phyloP scores from a whole-genome alignment of 2,888 invertebrate species.

The Cynaeus angustus region DNA sequence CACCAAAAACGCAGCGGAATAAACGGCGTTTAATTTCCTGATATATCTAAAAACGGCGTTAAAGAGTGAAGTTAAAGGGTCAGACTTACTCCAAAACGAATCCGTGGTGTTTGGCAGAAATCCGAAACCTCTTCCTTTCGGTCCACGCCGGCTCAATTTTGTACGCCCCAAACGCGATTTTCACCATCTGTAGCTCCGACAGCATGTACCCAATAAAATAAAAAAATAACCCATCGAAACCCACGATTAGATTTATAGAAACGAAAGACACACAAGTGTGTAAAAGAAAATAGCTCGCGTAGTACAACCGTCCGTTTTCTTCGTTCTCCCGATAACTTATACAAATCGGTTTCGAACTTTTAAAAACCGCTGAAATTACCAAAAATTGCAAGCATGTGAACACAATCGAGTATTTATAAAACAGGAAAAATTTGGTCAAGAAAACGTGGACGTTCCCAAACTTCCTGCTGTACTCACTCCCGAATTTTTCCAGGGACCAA shows the following conservation, averaged over 20 bases:
- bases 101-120: constrained; percentile 17
- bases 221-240: constrained; percentile 32
- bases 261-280: background rate
- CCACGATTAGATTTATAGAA: constrained; percentile 11
- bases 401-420: constrained; percentile 11
- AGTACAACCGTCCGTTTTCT: background rate
- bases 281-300: background rate
- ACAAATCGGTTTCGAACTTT: constrained; percentile 6
- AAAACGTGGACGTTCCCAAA: background rate
- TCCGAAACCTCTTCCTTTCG: constrained; percentile 8
- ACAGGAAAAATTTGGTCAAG: constrained; percentile 2
- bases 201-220: constrained; percentile 31
- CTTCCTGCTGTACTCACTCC: background rate
- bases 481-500: constrained; percentile 10
- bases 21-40: constrained; percentile 3
- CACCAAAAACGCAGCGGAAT: constrained; percentile 1
- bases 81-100: constrained; percentile 21
- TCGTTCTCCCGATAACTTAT: constrained; percentile 19
- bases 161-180: constrained; percentile 11
- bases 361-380: background rate
- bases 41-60: constrained; percentile 21
- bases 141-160: constrained; percentile 12
- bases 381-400: constrained; percentile 19
- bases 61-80: background rate
- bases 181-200: constrained; percentile 34